Evolutionary conservation across 2,888 invertebrate genomes (phyloP), one percentile per base, ranked within the genome.

Genomic region (Notodonta dromedarius): DNA sequence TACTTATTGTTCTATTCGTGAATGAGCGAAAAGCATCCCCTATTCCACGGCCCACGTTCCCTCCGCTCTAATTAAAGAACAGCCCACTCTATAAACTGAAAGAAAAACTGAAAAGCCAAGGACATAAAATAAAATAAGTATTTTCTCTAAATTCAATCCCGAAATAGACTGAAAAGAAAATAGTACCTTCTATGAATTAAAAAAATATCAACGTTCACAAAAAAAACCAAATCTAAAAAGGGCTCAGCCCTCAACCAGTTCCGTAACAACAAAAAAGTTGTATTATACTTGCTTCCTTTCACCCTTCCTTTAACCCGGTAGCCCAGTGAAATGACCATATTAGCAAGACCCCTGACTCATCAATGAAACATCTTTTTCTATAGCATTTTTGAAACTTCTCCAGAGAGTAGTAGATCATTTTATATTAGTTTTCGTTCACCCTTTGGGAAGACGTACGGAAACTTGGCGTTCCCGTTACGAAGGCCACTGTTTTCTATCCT

Each of bases 381-480:
- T 62, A 53, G 66, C 71, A 57, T n/a, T 56, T 62, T 66, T 67
- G 66, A 71, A 70, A 61, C 53, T 63, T 57, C 65, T 58, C 61
- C 68, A 77, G 78, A 78, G 80, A 69, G 69, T 75, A 77, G 74
- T 78, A 79, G 89, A 69, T 85, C 88, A 80, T 77, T 73, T 78
- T 83, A 82, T 62, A 65, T 70, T 81, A 73, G 82, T 71, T 74
- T 69, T 71, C 71, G 62, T 69, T 61, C 75, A 76, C 80, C 85
- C 83, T 72, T 66, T 80, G 84, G 84, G 87, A 90, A 90, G 88
- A 85, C 78, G 78, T 76, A 86, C 88, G 88, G 87, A 89, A 84
- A 81, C 83, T 73, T 76, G 73, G 83, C 84, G 85, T 78, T 83
- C 85, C 90, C 89, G 89, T 90, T 90, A 88, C 74, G 64, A 64